Evolutionary conservation across 2,888 invertebrate genomes (phyloP), one percentile per base, ranked within the genome.

Genomic region (Oligia latruncula): DNA sequence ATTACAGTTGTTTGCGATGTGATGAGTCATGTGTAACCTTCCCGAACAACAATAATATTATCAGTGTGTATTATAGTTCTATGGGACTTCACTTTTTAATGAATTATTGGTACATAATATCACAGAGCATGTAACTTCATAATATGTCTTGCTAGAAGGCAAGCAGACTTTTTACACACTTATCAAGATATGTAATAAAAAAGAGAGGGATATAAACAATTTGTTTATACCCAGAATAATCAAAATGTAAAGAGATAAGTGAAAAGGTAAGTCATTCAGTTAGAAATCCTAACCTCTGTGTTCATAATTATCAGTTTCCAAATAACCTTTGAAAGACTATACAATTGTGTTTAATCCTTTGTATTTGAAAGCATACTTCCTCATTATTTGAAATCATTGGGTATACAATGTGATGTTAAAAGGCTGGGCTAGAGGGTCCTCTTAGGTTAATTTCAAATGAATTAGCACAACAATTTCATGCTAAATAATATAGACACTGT

Each of bases 21-120:
- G 78, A 81, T 87, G 80, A 88, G 81, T 86, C 88, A 86, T 78
- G 74, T 17, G 76, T 75, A 84, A 74, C 80, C 82, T 79, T 82
- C 65, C n/a, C 40, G 80, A 75, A 81, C 77, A 80, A 84, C 66
- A 84, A 83, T 77, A 81, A 65, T 72, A 77, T 11, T 74, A 62
- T 20, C 72, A 73, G 49, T 82, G 65, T 40, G 2, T 74, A 73
- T n/a, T 29, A 65, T 20, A 70, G 43, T 71, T 46, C 5, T 71
- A 4, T 58, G 23, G 29, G 49, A 43, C 9, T 60, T 68, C 65
- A 43, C 20, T 60, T 71, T 73, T 71, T 23, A 55, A 23, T 29
- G 8, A 46, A 65, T 29, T 70, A 23, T 29, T 71, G 58, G 11
- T 66, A 17, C 11, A 55, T 46, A 40, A 40, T 40, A 40, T 29